These are phyloP conservation scores for Anguilla marmorata DNA, from an alignment of 2,797 vertebrate genomes.

Conservation along the genomic window DNA sequence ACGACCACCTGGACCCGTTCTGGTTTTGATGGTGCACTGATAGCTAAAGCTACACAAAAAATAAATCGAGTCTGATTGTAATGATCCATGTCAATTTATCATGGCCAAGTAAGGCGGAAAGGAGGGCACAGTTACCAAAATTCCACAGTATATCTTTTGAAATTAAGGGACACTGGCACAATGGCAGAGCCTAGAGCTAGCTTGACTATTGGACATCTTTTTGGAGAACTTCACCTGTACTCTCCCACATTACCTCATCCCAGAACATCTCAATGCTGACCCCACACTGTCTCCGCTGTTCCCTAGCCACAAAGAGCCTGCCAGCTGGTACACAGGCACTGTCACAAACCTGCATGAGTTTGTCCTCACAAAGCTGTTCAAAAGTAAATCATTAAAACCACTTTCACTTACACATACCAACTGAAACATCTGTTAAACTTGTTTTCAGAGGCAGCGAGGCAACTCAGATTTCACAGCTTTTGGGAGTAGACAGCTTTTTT, in stretches of 20 bases:
- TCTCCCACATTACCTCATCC: not conserved
- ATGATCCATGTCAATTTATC: not conserved
- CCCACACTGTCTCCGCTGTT: not conserved
- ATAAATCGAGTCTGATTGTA: not conserved
- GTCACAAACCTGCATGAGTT: not conserved
- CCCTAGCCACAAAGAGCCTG: not conserved
- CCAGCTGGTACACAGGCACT: not conserved
- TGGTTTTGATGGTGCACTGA: no score
- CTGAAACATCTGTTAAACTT: conserved; percentile 1
- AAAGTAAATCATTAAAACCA: not conserved
- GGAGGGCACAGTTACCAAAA: not conserved
- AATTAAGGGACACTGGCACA: not conserved
- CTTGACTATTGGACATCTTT: not conserved
- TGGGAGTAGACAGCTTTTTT: not conserved
- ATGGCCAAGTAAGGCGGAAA: not conserved
- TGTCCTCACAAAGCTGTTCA: not conserved
- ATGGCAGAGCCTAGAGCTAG: not conserved
- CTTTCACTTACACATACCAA: not conserved
- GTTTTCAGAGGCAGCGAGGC: not conserved
- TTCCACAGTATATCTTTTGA: not conserved
- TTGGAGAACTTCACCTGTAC: not conserved
- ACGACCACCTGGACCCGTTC: no score
- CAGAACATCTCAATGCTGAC: not conserved
- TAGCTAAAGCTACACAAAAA: not conserved
- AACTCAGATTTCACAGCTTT: not conserved